These are phyloP conservation scores for Petrocephalus microphthalmus DNA, from an alignment of 2,113 vertebrate genomes.

Conservation along the genomic window DNA sequence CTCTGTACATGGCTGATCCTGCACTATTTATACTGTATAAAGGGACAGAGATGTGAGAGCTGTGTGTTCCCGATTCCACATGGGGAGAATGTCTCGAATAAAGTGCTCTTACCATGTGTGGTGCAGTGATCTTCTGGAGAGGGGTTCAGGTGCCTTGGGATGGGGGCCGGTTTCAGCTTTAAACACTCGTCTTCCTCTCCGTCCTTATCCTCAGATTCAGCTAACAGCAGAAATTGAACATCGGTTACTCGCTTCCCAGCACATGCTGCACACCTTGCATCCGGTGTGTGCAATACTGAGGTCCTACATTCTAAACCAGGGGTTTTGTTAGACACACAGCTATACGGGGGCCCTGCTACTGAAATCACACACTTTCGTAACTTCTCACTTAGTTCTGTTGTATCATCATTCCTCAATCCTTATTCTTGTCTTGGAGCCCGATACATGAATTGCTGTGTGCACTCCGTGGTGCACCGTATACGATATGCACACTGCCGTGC, in stretches of 20 bases:
- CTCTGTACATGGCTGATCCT: neutral
- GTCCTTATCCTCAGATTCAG: constrained; percentile 52
- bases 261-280: neutral
- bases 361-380: neutral
- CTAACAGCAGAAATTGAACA: neutral
- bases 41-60: neutral
- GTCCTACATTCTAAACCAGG: neutral
- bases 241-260: neutral
- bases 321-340: neutral
- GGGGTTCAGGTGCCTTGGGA: constrained; percentile 80
- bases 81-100: neutral
- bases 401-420: neutral
- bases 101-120: constrained; percentile 71
- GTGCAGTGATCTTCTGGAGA: constrained; percentile 87
- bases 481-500: too few relatives aligned
- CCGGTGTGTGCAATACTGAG: neutral
- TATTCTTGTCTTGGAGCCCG: neutral
- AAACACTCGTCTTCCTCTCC: constrained; percentile 81
- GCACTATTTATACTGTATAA: neutral
- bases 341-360: neutral
- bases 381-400: neutral
- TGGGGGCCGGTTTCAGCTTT: constrained; percentile 73
- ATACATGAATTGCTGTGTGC: neutral
- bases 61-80: neutral
- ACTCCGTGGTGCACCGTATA: too few relatives aligned